Percentiles rank a stretch among this genome's conserved stretches.
Conservation (phyloP, 1,140 invertebrate genomes). For the Rhyzopertha dominica region DNA sequence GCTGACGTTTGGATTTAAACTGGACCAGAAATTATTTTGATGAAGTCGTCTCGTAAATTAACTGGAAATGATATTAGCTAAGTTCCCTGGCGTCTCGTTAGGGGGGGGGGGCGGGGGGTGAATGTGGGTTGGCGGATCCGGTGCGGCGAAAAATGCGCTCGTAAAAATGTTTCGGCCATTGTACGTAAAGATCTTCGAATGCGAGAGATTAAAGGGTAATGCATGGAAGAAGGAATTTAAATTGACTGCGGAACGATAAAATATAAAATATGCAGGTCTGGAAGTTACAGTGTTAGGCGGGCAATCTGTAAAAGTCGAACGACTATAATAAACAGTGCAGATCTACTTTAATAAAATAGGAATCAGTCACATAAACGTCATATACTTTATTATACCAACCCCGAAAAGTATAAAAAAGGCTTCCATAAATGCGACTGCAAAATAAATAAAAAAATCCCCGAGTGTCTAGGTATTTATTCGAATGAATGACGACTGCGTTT, state of each 20-base stretch:
- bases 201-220: too few relatives aligned
- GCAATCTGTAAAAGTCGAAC: constrained; percentile 4
- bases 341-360: constrained; percentile 30
- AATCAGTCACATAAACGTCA: constrained; percentile 29
- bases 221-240: too few relatives aligned
- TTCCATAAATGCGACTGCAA: constrained; percentile 24
- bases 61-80: too few relatives aligned
- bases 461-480: constrained; percentile 35
- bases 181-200: too few relatives aligned
- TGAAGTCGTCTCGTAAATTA: too few relatives aligned
- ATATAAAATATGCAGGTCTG: background rate
- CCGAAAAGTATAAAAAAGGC: constrained; percentile 31
- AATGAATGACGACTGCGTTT: constrained; percentile 27
- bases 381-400: constrained; percentile 29
- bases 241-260: too few relatives aligned
- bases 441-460: constrained; percentile 25
- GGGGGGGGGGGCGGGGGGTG: too few relatives aligned
- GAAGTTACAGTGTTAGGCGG: background rate
- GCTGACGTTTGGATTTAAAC: constrained; percentile 26
- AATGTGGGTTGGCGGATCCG: too few relatives aligned
- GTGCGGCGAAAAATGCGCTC: too few relatives aligned
- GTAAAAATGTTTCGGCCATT: too few relatives aligned
- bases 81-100: too few relatives aligned
- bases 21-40: constrained; percentile 32
- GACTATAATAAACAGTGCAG: constrained; percentile 23